phyloP scores from a whole-genome alignment of 2,888 invertebrate species.

The Drosophila birchii region DNA sequence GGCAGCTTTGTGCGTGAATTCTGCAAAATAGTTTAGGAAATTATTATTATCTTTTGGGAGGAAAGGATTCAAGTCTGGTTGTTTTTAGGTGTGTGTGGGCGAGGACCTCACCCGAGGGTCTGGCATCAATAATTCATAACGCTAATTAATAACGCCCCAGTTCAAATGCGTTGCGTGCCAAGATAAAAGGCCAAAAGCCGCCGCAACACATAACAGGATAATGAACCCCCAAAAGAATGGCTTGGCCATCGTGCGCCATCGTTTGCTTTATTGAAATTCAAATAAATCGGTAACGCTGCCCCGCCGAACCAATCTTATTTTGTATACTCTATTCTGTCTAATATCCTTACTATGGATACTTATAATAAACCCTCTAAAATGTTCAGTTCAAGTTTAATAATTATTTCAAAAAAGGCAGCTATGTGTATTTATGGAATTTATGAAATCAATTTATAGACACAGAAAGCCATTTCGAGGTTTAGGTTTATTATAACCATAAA shows the following conservation, averaged over 20 bases:
- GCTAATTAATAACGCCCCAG: constrained; percentile 84
- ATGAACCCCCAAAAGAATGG: constrained; percentile 55
- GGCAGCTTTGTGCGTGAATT: constrained; percentile 14
- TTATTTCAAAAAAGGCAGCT: too few relatives aligned
- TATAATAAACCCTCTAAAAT: not conserved
- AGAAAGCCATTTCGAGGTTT: too few relatives aligned
- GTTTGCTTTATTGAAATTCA: constrained; percentile 80
- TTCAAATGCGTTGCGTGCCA: constrained; percentile 62
- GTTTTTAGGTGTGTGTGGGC: constrained; percentile 21
- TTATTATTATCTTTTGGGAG: not conserved
- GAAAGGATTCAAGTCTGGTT: not conserved
- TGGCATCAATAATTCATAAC: constrained; percentile 83
- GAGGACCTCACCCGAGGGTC: constrained; percentile 27
- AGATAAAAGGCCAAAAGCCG: constrained; percentile 69
- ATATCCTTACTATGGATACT: constrained; percentile 5
- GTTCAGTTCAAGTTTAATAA: not conserved
- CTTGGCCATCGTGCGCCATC: constrained; percentile 13
- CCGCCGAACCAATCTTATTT: constrained; percentile 36
- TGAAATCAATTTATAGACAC: too few relatives aligned
- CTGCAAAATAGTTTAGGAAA: constrained; percentile 2
- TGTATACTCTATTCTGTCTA: constrained; percentile 44
- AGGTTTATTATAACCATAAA: too few relatives aligned
- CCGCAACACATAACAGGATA: constrained; percentile 72
- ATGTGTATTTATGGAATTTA: too few relatives aligned
- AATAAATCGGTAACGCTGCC: constrained; percentile 63